Evolutionary conservation across 2,888 invertebrate species (phyloP).

Genomic region (Agrochola macilenta): DNA sequence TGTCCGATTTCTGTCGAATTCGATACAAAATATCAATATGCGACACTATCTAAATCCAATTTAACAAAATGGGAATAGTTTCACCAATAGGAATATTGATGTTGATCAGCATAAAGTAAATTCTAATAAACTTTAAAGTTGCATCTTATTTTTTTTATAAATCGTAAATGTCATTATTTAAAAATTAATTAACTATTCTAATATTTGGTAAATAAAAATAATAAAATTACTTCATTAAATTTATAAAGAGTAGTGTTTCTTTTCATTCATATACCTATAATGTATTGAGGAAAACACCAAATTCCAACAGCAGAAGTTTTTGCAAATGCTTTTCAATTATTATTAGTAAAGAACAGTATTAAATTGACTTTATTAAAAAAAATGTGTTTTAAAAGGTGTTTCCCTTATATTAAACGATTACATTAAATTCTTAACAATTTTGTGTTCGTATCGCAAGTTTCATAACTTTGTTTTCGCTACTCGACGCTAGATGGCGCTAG

Average conservation of each 20-base stretch:
- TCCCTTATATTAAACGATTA: not conserved
- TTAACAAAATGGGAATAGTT: not conserved
- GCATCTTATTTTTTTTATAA: not conserved
- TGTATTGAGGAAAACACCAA: no score
- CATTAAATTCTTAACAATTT: not conserved
- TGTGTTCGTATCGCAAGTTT: not conserved
- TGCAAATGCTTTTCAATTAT: not conserved
- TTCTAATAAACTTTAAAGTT: conserved; percentile 37
- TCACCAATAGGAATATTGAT: conserved; percentile 3
- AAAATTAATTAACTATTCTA: no score
- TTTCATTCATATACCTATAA: not conserved
- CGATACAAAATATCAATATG: conserved; percentile 40
- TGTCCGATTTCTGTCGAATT: conserved; percentile 33
- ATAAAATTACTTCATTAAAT: not conserved
- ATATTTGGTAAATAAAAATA: not conserved
- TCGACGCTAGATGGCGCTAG: conserved; percentile 84
- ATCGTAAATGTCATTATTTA: not conserved
- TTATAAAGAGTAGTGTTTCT: not conserved
- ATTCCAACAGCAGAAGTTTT: not conserved
- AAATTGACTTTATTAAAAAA: not conserved
- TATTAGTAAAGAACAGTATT: not conserved
- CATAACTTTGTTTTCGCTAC: conserved; percentile 73
- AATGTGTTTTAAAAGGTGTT: no score
- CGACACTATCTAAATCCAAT: not conserved
- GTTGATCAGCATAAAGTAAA: conserved; percentile 9